Evolutionary conservation across 2,113 vertebrate species (phyloP), one percentile per base, ranked within the genome.

Genomic region (Antechinus flavipes): DNA sequence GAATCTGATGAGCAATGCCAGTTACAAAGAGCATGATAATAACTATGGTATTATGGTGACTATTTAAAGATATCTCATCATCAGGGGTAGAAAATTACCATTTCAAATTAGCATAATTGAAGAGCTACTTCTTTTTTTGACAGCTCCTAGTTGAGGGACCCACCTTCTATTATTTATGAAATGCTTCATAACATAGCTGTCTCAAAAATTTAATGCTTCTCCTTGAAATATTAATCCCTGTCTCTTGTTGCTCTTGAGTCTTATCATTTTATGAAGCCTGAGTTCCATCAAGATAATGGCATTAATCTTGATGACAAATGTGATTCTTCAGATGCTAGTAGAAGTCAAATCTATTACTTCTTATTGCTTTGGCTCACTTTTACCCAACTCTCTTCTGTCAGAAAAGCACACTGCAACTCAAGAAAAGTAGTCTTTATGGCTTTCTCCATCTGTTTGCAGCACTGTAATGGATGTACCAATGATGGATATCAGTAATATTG

Each of bases 191-290:
- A 2, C 27, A 93, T 53, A 91, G 93, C 54, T 97, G 96, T 97
- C 96, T 96, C 90, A 84, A 97, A 93, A 97, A 97, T 95, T 92
- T 92, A 55, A 95, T 93, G 93, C 92, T 95, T 97, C 90, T 84
- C 89, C 84, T 96, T 92, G 93, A 95, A 96, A 91, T 95, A 93
- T n/a, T 97, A 94, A 96, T 97, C 61, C 24, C 94, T 91, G 5
- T 53, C 96, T 55, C 26, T 93, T 91, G 3, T 53, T 96, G 93
- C 93, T 94, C 91, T 61, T 91, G 97, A 84, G 54, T 96, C 26
- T n/a, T 91, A 91, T 12, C 89, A 52, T 91, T 90, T 42, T 11
- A 47, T 90, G 46, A 52, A 90, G 54, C 1, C 2, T 52, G 23
- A 89, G 91, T 94, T 96, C 94, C 47, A 94, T 94, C 95, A 95